phyloP scores from a whole-genome alignment of 2,113 vertebrate genomes.

The Callipepla californica region DNA sequence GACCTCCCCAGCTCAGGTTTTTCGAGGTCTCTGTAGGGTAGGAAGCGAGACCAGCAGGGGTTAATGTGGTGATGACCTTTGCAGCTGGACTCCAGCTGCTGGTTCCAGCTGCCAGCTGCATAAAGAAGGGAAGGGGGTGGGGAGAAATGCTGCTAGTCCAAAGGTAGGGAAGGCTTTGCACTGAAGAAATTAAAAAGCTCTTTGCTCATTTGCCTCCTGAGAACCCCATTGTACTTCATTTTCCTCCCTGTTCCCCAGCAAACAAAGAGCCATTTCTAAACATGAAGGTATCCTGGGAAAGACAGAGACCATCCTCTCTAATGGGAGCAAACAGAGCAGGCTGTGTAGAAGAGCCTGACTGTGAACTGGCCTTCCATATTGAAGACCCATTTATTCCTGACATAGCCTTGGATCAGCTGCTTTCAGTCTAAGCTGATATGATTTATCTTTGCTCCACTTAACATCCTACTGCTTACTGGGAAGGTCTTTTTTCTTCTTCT shows the following conservation, averaged over 20 bases:
- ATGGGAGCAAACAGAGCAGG: not conserved
- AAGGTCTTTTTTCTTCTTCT: not conserved
- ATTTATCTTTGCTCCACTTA: not conserved
- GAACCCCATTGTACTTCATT: not conserved
- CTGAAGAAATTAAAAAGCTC: not conserved
- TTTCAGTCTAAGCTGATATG: not conserved
- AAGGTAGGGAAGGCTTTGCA: not conserved
- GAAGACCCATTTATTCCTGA: not conserved
- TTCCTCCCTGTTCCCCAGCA: not conserved
- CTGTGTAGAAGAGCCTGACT: not conserved
- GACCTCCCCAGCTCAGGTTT: not conserved
- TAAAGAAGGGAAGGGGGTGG: not conserved
- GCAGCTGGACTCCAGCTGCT: constrained; percentile 34
- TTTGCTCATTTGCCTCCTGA: not conserved
- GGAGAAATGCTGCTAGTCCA: not conserved
- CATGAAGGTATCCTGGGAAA: not conserved
- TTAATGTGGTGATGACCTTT: not conserved
- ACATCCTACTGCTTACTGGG: not conserved
- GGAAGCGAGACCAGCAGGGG: not conserved
- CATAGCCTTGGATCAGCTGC: not conserved
- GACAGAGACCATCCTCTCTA: not conserved
- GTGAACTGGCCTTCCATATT: not conserved
- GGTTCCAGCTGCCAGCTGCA: not conserved
- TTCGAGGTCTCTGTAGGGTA: not conserved
- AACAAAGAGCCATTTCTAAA: not conserved